A percentile compares a stretch with the other conserved stretches of the same genome.
Conservation (phyloP, 2,113 vertebrate genomes). For the Epinephelus moara region DNA sequence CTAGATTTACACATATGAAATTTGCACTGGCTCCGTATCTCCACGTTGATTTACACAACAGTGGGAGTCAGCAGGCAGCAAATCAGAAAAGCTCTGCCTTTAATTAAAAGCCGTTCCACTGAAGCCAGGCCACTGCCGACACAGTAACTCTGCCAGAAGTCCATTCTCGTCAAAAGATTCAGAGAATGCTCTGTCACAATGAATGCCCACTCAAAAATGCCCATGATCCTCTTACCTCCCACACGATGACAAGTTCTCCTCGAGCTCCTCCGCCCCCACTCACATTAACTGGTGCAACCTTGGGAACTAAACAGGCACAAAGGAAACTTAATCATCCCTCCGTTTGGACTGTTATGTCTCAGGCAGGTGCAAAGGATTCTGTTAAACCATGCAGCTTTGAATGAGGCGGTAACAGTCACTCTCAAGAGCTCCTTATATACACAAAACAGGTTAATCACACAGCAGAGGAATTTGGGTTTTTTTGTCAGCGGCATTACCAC, state of each 20-base stretch:
- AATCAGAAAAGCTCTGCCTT: slow-evolving; percentile 69
- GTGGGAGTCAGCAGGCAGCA: slow-evolving; percentile 63
- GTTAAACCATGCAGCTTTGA: slow-evolving; percentile 10
- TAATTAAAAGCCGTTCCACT: slow-evolving; percentile 75
- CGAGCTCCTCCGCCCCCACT: slow-evolving; percentile 89
- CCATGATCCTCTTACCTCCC: slow-evolving; percentile 88
- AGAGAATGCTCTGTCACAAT: slow-evolving; percentile 38
- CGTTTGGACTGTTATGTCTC: neutral
- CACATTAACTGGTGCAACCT: slow-evolving; percentile 85
- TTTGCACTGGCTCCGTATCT: slow-evolving; percentile 51
- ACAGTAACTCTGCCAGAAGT: slow-evolving; percentile 54
- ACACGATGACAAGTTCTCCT: slow-evolving; percentile 91
- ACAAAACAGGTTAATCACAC: slow-evolving; percentile 40
- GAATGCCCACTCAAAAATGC: slow-evolving; percentile 48
- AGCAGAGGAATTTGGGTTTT: slow-evolving; percentile 37
- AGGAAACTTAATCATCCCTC: slow-evolving; percentile 36
- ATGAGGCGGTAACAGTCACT: slow-evolving; percentile 18
- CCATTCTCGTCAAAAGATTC: slow-evolving; percentile 53
- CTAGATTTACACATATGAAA: slow-evolving; percentile 57
- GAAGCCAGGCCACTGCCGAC: slow-evolving; percentile 54
- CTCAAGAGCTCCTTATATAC: slow-evolving; percentile 33
- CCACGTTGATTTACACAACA: slow-evolving; percentile 69
- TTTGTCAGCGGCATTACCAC: slow-evolving; percentile 43
- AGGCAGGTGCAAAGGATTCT: slow-evolving; percentile 34
- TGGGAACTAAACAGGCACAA: slow-evolving; percentile 84